These are phyloP conservation scores for Lepidostoma basale DNA, from an alignment of 1,140 invertebrate genomes.

Conservation along the genomic window DNA sequence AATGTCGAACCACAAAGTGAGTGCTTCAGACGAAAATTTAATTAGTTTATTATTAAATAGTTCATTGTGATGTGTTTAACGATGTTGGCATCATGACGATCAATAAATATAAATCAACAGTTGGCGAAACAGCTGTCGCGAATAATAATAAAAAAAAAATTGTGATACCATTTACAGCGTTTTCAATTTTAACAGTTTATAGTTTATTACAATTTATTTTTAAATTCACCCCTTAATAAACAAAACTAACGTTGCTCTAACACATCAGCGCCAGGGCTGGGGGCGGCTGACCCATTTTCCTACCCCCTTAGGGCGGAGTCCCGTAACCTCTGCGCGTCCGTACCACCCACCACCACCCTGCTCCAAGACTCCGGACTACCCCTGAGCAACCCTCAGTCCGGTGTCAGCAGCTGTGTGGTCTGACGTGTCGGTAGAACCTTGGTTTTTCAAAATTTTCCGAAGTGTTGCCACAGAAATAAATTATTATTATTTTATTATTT, in stretches of 20 bases:
- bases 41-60: too few relatives aligned
- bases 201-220: background rate
- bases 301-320: background rate
- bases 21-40: too few relatives aligned
- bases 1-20: too few relatives aligned
- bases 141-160: too few relatives aligned
- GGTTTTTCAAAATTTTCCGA: background rate
- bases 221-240: background rate
- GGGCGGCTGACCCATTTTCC: constrained; percentile 3
- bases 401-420: constrained; percentile 1
- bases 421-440: constrained; percentile 4
- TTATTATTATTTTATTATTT: background rate
- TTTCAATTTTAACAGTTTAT: too few relatives aligned
- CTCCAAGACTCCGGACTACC: background rate
- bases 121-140: too few relatives aligned
- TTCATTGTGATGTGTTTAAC: too few relatives aligned
- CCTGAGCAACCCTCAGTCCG: constrained; percentile 8
- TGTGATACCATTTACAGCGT: too few relatives aligned
- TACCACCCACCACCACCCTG: background rate
- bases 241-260: too few relatives aligned
- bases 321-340: constrained; percentile 9
- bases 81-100: too few relatives aligned
- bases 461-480: constrained; percentile 9
- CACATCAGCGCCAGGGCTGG: too few relatives aligned
- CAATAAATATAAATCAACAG: too few relatives aligned